Base-by-base conservation (phyloP, 1,140 invertebrate genomes). In the Chironomus striatipennis region DNA sequence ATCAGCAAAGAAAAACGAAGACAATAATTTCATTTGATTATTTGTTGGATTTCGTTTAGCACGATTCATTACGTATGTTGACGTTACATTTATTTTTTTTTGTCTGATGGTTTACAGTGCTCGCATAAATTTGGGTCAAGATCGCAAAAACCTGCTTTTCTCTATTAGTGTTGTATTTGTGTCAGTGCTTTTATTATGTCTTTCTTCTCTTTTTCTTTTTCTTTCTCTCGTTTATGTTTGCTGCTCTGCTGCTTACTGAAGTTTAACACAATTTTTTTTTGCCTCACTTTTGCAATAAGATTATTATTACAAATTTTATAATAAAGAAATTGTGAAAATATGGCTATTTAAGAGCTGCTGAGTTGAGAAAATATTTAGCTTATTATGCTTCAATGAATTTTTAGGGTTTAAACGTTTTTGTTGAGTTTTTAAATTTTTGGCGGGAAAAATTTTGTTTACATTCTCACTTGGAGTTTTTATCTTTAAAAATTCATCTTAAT, bases 101-200 rank as follows among this genome's bases (percentile, higher is more conserved):
- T 57, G 47, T 57, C 47, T 57, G 47, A n/a, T 15, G 47, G n/a
- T 57, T 57, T 57, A 47, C 47, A 57, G 12, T 15, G 47, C 12
- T n/a, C 9, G 24, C 2, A 2, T 34, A 34, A 57, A 57, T 57
- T 57, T 57, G 4, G 47, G 47, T 57, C 47, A 57, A 15, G 47
- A 57, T 57, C 47, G n/a, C 9, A 57, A 57, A 57, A 57, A 57
- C 47, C 47, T 57, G 47, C 43, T 57, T 57, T 57, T 57, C 15
- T 57, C 47, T 34, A 5, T 34, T 34, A 34, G 1, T 57, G 12
- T 10, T 57, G 12, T 57, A n/a, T 57, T 57, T 12, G 12, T 57
- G 12, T 57, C 47, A n/a, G 47, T 57, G 47, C 12, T 57, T 57
- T 57, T 12, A 12, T 57, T 57, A n/a, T 57, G 47, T 57, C 12